Evolutionary conservation across 2,113 vertebrate genomes (phyloP), one percentile per base, ranked within the genome.

Genomic region (Chamaea fasciata): DNA sequence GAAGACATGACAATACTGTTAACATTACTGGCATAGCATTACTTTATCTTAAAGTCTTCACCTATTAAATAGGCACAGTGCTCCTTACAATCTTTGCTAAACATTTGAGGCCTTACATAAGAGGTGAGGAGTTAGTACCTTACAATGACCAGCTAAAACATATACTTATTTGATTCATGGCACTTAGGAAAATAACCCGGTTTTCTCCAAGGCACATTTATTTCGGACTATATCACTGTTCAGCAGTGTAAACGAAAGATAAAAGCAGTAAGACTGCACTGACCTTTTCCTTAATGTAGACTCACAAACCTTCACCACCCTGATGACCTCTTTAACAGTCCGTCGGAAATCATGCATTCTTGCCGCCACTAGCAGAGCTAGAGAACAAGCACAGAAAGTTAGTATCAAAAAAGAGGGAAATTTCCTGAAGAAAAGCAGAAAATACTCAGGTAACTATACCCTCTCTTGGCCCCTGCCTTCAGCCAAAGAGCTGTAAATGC

Each of bases 261-360:
- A 92, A 84, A 94, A 90, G 90, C 74, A 90, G 12, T 55, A 74
- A 84, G 84, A 89, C 37, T 56, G 65, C 27, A 84, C 98, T 71
- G 71, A 99, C 99, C 99, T 99, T 98, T 99, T 99, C 35, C 98
- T 98, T 21, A 99, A 97, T 1, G 99, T 99, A 50, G 97, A 98
- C 83, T 99, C 99, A 60, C 99, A 99, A 91, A 99, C 99, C 98
- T 99, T 99, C 52, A 99, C 99, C 46, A 99, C 98, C 5, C 98
- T 85, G 89, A 99, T 98, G 59, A 99, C 98, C 96, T 99, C 99
- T 91, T 99, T 99, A 87, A 99, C 96, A 12, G 99, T 99, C 17
- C 99, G 98, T 56, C 98, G 98, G 95, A 99, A 99, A 87, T 99
- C 99, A 65, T 99, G 98, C 98, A 99, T 99, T 55, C 99, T 98